Evolutionary conservation across 2,797 vertebrate genomes (phyloP).

Genomic region (Lophotriccus pileatus): DNA sequence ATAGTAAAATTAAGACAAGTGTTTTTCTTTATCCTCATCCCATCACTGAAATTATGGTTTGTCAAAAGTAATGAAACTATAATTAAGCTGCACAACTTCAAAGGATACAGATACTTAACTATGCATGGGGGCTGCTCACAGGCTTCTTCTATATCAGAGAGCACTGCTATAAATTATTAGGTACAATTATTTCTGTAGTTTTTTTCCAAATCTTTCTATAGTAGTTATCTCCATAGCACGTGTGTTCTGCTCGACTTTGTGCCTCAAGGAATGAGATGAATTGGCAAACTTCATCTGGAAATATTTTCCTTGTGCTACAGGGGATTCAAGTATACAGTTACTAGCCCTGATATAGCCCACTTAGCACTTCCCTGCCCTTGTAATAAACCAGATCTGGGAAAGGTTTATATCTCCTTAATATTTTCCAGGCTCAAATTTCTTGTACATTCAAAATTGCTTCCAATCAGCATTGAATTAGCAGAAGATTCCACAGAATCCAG

Average conservation of each 20-base stretch:
- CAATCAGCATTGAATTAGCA: conserved; percentile 63
- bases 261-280: conserved; percentile 23
- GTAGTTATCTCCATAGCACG: not conserved
- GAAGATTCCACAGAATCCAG: conserved; percentile 60
- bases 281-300: conserved; percentile 21
- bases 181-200: not conserved
- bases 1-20: conserved; percentile 29
- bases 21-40: not conserved
- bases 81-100: conserved; percentile 40
- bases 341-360: conserved; percentile 21
- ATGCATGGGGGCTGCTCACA: not conserved
- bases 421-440: conserved; percentile 55
- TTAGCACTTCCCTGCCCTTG: conserved; percentile 32
- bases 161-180: not conserved
- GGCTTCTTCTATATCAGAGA: not conserved
- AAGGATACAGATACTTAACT: conserved; percentile 38
- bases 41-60: conserved; percentile 48
- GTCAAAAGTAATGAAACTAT: conserved; percentile 45
- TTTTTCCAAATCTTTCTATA: not conserved
- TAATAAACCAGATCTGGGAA: conserved; percentile 33
- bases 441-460: conserved; percentile 52
- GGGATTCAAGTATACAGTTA: not conserved
- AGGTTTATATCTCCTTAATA: conserved; percentile 55
- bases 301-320: not conserved
- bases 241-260: not conserved